A percentile compares a stretch with the other conserved stretches of the same genome.
phyloP scores from a whole-genome alignment of 30 jellyfish, hydroid and myxozoan genomes.

The Hydractinia echinata region DNA sequence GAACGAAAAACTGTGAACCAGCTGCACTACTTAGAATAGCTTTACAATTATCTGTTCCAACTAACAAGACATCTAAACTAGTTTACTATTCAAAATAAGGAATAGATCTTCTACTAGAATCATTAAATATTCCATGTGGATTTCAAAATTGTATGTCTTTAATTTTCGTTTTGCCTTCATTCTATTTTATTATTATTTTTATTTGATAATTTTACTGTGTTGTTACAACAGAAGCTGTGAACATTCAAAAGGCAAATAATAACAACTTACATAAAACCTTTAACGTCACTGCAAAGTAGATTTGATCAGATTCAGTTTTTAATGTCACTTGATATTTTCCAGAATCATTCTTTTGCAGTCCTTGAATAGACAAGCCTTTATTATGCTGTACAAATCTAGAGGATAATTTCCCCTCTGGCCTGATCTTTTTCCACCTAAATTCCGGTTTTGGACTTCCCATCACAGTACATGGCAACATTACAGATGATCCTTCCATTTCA shows the following conservation, averaged over 20 bases:
- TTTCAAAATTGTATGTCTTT: too few species aligned
- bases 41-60: too few species aligned
- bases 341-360: slow-evolving; percentile 48
- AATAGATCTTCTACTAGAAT: too few species aligned
- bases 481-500: slow-evolving; percentile 60
- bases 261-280: slow-evolving; percentile 60
- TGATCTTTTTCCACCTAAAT: slow-evolving; percentile 51
- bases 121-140: too few species aligned
- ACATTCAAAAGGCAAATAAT: background rate
- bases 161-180: too few species aligned
- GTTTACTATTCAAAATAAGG: too few species aligned
- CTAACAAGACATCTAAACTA: too few species aligned
- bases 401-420: slow-evolving; percentile 23
- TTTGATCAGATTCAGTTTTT: slow-evolving; percentile 51
- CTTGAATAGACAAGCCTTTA: slow-evolving; percentile 57
- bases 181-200: too few species aligned
- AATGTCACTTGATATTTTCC: slow-evolving; percentile 87
- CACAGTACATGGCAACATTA: slow-evolving; percentile 65
- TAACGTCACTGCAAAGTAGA: slow-evolving; percentile 40
- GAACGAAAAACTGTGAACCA: too few species aligned
- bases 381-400: slow-evolving; percentile 56
- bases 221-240: too few species aligned
- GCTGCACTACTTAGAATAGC: too few species aligned
- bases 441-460: slow-evolving; percentile 81
- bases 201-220: too few species aligned